Evolutionary conservation across 53 echinoderm and acorn worm genomes (phyloP), one percentile per base, ranked within the genome.

Genomic region (Crossaster papposus): DNA sequence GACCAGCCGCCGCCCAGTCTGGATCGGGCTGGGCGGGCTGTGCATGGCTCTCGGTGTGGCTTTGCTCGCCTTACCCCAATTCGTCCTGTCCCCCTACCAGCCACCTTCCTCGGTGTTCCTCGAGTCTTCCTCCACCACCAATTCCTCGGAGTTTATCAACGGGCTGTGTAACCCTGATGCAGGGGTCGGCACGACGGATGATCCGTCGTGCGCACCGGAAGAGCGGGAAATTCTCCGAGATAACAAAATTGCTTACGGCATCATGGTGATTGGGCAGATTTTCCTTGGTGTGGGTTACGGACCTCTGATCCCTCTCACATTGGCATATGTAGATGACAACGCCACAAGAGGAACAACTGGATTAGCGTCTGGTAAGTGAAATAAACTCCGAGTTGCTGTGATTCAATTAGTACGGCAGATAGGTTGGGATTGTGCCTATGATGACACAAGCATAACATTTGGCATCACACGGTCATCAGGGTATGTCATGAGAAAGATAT

Each of bases 311-410:
- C 93, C 95, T 2, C 89, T 95, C 10, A 90, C 91, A 23, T 85
- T 93, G 89, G 89, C 93, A 4, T 93, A 93, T 79, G 86, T 95
- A 10, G 95, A 95, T 54, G 95, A 95, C 33, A 93, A 93, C 64
- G 91, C 90, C 2, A 76, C 89, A 36, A 91, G 91, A 54, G 68
- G 89, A 30, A 95, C 95, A 31, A 91, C 95, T 29, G 95, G 93
- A 11, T 89, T 95, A 81, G 72, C 93, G 51, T 90, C 90, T 29
- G 95, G 95, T 95, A 89, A 23, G 92, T 72, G 13, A 74, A 2
- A 1, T 9, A 13, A 14, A 74, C 44, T 32, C 20, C n/a, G n/a
- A 36, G 35, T 17, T 74, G 14, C 10, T 22, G 37, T 33, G 12
- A 74, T 14, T 8, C 15, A 20, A 44, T n/a, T n/a, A n/a, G n/a